Conservation (phyloP, 2,113 vertebrate species). For the Plecturocebus donacophilus region DNA sequence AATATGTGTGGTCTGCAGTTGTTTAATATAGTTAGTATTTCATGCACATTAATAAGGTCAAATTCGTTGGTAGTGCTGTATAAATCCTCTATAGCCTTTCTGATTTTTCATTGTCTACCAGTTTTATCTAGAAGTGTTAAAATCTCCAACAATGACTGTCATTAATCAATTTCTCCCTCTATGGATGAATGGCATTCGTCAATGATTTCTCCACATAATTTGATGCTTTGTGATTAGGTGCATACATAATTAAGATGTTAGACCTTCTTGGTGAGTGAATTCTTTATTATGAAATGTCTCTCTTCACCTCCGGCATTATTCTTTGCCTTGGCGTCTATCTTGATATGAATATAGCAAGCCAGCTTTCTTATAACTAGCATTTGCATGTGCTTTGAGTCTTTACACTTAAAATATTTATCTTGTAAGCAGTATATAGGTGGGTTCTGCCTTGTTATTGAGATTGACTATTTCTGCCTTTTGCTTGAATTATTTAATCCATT, state of each 20-base stretch:
- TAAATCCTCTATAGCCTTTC: background rate
- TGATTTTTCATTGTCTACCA: background rate
- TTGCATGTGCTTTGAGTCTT: background rate
- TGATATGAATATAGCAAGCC: background rate
- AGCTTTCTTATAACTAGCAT: background rate
- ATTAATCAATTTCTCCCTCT: background rate
- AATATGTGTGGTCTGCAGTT: background rate
- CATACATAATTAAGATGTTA: background rate
- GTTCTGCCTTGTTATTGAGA: background rate
- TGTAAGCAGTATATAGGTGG: background rate
- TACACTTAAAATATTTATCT: background rate
- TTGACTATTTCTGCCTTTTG: background rate
- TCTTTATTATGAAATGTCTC: background rate
- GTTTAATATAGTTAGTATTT: background rate
- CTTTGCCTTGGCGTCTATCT: background rate
- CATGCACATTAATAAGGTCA: background rate
- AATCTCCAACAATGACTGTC: background rate
- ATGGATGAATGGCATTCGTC: background rate
- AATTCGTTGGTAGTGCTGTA: background rate
- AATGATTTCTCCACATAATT: background rate
- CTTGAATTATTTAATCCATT: background rate
- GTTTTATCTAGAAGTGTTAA: background rate
- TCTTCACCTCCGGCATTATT: background rate
- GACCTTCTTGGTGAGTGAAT: background rate
- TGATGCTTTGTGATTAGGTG: background rate